Evolutionary conservation across 2,113 vertebrate genomes (phyloP), one percentile per base, ranked within the genome.

Genomic region (Poicephalus meyeri): DNA sequence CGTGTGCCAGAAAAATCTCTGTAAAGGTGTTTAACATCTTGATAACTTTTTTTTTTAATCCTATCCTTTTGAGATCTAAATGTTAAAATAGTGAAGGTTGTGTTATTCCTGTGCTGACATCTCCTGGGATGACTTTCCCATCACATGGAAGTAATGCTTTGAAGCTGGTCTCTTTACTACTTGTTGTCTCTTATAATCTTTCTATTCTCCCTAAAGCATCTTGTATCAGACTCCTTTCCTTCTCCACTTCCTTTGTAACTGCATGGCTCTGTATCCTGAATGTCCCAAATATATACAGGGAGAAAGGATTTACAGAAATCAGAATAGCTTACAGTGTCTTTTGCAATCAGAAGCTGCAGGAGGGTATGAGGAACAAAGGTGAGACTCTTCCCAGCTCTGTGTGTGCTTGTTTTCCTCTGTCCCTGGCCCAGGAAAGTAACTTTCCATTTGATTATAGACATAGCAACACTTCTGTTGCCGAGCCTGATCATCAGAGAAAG

Each of bases 401-500:
- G 6, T 33, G 29, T 88, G 46, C 41, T 69, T 68, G 31, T 63
- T 77, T 92, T 84, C 85, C 92, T 88, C 86, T 77, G 88, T 97
- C 96, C 72, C 95, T 80, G 91, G 77, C 91, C 92, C 55, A 56
- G 92, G 82, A 93, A 97, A 93, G 95, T 94, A 81, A 92, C 90
- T 98, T 97, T 96, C 87, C 86, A 81, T 97, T 97, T 98, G 97
- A 96, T 98, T 97, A 95, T 83, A 96, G 94, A 81, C 97, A 93
- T 92, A 97, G 95, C 96, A 97, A 95, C 83, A 35, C 78, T 97
- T 96, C 86, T 95, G 96, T 87, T 97, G 97, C 96, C 97, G 94
- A 97, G 97, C 97, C 96, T 97, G 90, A 97, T 98, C 97, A 98
- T 98, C 98, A 97, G 95, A 97, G 91, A 85, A 98, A 97, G 97